Evolutionary conservation across 2,888 invertebrate species (phyloP).

Genomic region (Ophion ventricosus): DNA sequence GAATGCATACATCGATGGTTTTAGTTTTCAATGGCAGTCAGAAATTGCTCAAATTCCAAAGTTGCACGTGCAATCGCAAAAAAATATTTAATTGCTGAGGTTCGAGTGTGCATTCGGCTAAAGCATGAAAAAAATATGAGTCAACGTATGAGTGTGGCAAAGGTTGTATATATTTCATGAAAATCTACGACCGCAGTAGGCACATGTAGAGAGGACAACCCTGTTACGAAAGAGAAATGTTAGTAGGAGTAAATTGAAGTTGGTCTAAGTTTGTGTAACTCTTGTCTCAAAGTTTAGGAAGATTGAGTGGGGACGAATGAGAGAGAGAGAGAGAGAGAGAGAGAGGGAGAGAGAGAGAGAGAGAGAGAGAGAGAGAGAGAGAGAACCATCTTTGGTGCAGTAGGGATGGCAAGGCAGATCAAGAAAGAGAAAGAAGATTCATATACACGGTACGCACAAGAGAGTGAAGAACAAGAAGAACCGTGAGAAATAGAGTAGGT

Average conservation of each 20-base stretch:
- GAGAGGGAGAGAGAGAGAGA: slow-evolving; percentile 65
- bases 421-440: slow-evolving; percentile 54
- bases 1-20: too few relatives aligned
- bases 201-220: slow-evolving; percentile 60
- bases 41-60: too few relatives aligned
- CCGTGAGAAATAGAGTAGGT: slow-evolving; percentile 61
- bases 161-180: slow-evolving; percentile 10
- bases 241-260: slow-evolving; percentile 79
- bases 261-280: slow-evolving; percentile 79
- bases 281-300: slow-evolving; percentile 76
- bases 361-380: slow-evolving; percentile 5
- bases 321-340: slow-evolving; percentile 16
- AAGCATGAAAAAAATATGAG: slow-evolving; percentile 4
- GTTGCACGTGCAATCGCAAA: too few relatives aligned
- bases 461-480: slow-evolving; percentile 57
- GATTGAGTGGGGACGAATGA: slow-evolving; percentile 50
- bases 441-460: slow-evolving; percentile 29
- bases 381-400: slow-evolving; percentile 13
- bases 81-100: background rate
- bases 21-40: too few relatives aligned
- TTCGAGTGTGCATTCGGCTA: background rate
- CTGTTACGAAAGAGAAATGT: slow-evolving; percentile 79
- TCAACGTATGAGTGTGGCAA: background rate
- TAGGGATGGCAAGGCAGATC: slow-evolving; percentile 42
- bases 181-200: slow-evolving; percentile 47